These are phyloP conservation scores for Enhydra lutris DNA, from an alignment of 2,113 vertebrate genomes.

Conservation along the genomic window DNA sequence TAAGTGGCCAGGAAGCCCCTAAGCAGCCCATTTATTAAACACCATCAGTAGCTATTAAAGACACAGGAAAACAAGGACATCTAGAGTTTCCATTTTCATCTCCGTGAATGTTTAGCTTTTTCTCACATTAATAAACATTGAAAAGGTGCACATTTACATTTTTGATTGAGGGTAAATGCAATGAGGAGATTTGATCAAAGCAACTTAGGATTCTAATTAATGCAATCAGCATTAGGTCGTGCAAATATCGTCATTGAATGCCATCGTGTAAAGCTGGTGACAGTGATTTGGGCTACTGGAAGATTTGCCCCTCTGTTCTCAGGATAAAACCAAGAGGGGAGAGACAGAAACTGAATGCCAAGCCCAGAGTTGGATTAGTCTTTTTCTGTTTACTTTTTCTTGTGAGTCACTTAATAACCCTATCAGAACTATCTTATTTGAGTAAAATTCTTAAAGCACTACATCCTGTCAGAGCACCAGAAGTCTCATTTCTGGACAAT, in stretches of 20 bases:
- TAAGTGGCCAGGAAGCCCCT: slow-evolving; percentile 71
- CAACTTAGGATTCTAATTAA: slow-evolving; percentile 85
- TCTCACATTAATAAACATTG: slow-evolving; percentile 81
- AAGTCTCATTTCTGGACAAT: slow-evolving; percentile 14
- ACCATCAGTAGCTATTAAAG: slow-evolving; percentile 62
- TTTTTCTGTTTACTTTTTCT: slow-evolving; percentile 30
- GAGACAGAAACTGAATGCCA: slow-evolving; percentile 62
- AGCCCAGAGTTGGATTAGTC: slow-evolving; percentile 2
- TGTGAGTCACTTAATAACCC: not conserved
- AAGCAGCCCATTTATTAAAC: slow-evolving; percentile 62
- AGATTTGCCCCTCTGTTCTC: slow-evolving; percentile 44
- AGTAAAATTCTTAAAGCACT: slow-evolving; percentile 22
- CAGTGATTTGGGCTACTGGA: slow-evolving; percentile 70
- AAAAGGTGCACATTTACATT: slow-evolving; percentile 83
- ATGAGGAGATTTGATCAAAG: slow-evolving; percentile 86
- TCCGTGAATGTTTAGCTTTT: slow-evolving; percentile 73
- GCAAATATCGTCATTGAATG: slow-evolving; percentile 88
- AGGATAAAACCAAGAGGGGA: slow-evolving; percentile 47
- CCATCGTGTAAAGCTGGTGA: slow-evolving; percentile 89
- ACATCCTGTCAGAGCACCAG: not conserved
- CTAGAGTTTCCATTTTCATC: slow-evolving; percentile 70
- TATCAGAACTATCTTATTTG: slow-evolving; percentile 6
- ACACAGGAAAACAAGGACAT: slow-evolving; percentile 77
- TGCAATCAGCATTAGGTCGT: slow-evolving; percentile 88
- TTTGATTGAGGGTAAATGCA: slow-evolving; percentile 83